Evolutionary conservation across 2,888 invertebrate species (phyloP), one percentile per base, ranked within the genome.

Genomic region (Volucella bombylans): DNA sequence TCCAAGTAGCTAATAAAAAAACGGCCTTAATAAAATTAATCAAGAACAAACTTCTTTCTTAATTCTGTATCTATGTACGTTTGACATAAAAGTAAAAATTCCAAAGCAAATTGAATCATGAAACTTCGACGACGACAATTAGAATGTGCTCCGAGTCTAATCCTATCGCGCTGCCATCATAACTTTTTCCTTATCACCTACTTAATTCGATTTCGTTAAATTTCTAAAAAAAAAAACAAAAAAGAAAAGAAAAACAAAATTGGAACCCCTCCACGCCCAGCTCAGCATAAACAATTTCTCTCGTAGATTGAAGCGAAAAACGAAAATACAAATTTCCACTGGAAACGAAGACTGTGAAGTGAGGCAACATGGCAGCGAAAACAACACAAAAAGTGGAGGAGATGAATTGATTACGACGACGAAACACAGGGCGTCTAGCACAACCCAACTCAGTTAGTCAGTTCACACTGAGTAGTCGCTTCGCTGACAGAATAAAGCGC

Each of bases 351-450:
- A 55, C 38, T 15, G 65, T 12, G n/a, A 55, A 31, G 23, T 11
- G 18, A n/a, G 15, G 57, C 78, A 64, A 73, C 38, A 59, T 39
- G 67, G n/a, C 41, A 77, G 31, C 43, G 71, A 71, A 59, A 23
- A 23, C 10, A 43, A 59, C 45, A 52, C 15, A 64, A 31, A 31
- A 31, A 31, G 57, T 55, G 12, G 43, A 72, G 43, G 62, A 76
- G 71, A 80, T 83, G 79, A 83, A 71, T 83, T 80, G 80, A 74
- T 83, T 83, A 83, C 69, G 61, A 78, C 65, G 54, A 52, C 64
- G 82, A 74, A 74, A 31, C 69, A 65, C 57, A 18, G 55, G 52
- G 8, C 71, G 65, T 54, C 68, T 41, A 57, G 65, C 68, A 10
- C 55, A 74, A 49, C 18, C 39, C 73, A 67, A 61, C 59, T 65